phyloP scores from a whole-genome alignment of 2,888 invertebrate species.

The Oxyteleia sp. region DNA sequence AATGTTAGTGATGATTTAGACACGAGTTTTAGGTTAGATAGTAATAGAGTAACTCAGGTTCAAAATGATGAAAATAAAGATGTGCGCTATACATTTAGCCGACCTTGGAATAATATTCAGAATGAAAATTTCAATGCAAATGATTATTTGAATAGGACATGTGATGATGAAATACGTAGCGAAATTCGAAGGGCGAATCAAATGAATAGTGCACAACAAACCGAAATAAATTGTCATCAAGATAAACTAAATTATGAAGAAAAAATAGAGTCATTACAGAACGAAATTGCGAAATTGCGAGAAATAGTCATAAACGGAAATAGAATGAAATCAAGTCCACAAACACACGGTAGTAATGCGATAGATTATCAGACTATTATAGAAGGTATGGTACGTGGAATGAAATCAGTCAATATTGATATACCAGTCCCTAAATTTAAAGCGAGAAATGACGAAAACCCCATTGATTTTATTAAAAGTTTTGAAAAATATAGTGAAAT shows the following conservation, averaged over 20 bases:
- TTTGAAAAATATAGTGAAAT: slow-evolving; percentile 18
- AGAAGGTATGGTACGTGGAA: slow-evolving; percentile 3
- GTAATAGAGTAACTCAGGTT: too few relatives aligned
- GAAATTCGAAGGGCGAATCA: background rate
- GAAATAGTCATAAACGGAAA: background rate
- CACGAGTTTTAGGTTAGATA: too few relatives aligned
- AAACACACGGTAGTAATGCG: background rate
- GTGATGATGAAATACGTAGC: background rate
- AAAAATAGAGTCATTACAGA: background rate
- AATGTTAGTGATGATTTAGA: too few relatives aligned
- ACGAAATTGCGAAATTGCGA: background rate
- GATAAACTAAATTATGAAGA: slow-evolving; percentile 1
- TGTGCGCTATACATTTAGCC: background rate
- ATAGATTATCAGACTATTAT: background rate
- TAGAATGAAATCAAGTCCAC: background rate
- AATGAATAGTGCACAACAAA: background rate
- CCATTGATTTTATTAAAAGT: slow-evolving; percentile 1
- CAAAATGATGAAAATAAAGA: too few relatives aligned
- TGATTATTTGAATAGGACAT: background rate
- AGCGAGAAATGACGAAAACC: slow-evolving; percentile 2
- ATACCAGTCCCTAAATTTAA: slow-evolving; percentile 9
- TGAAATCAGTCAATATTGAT: background rate
- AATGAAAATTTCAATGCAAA: background rate
- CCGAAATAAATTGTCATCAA: background rate
- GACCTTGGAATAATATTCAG: background rate